Conservation (phyloP, 1,140 invertebrate species). For the Calephelis virginiensis region DNA sequence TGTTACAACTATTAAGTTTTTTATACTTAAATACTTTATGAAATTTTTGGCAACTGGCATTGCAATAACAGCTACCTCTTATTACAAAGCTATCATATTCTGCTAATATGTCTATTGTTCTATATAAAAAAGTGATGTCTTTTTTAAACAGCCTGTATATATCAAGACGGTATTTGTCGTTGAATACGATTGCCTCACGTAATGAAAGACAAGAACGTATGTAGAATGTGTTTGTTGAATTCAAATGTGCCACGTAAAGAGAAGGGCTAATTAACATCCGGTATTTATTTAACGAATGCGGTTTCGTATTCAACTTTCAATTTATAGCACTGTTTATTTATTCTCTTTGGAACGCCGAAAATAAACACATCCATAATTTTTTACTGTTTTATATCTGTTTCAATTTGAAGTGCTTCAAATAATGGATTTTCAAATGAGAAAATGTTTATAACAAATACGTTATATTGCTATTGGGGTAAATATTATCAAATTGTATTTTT, state of each 20-base stretch:
- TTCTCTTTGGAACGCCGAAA: constrained; percentile 12
- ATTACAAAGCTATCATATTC: too few relatives aligned
- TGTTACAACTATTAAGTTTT: too few relatives aligned
- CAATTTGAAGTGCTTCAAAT: constrained; percentile 2
- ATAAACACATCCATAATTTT: constrained; percentile 8
- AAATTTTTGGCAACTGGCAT: too few relatives aligned
- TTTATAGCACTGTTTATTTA: constrained; percentile 14
- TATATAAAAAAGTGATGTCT: too few relatives aligned
- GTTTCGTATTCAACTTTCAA: constrained; percentile 15
- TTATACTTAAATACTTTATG: too few relatives aligned
- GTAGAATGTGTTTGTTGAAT: constrained; percentile 2
- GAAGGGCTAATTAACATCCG: constrained; percentile 11
- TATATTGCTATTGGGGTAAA: too few relatives aligned
- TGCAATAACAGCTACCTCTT: too few relatives aligned
- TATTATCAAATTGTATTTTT: too few relatives aligned
- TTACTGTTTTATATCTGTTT: neutral
- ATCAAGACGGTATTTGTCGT: neutral
- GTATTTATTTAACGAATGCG: constrained; percentile 7
- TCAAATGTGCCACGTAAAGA: constrained; percentile 8
- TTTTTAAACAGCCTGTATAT: too few relatives aligned
- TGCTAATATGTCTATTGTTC: too few relatives aligned
- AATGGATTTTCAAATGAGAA: too few relatives aligned
- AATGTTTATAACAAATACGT: too few relatives aligned
- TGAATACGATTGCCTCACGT: constrained; percentile 5
- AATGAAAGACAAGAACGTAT: constrained; percentile 8